phyloP scores from a whole-genome alignment of 2,888 invertebrate species.

The Holacanthella duospinosa region DNA sequence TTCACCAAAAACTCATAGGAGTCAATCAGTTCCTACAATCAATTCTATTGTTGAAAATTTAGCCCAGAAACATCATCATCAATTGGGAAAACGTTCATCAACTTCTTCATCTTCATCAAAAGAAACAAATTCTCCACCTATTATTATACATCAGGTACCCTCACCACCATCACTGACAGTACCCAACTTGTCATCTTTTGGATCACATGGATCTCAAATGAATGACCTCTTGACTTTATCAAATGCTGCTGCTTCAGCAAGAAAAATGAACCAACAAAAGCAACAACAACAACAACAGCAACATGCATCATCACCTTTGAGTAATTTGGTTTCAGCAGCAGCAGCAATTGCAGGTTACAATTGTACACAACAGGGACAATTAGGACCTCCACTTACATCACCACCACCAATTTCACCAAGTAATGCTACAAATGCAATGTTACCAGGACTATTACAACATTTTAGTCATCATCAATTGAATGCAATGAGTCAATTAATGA shows the following conservation, averaged over 20 bases:
- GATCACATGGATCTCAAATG: no score
- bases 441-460: not conserved
- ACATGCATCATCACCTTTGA: not conserved
- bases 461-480: constrained; percentile 10
- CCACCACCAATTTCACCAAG: constrained; percentile 15
- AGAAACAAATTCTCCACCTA: not conserved
- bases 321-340: not conserved
- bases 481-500: not conserved
- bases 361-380: not conserved
- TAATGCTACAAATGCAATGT: not conserved
- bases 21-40: constrained; percentile 20
- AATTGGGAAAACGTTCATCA: not conserved
- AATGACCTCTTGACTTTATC: constrained; percentile 2
- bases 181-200: not conserved
- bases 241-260: not conserved
- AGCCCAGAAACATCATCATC: constrained; percentile 27
- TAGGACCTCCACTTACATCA: constrained; percentile 11
- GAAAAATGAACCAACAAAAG: constrained; percentile 4
- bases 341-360: not conserved
- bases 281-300: not conserved
- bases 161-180: constrained; percentile 6
- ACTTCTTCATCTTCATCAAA: constrained; percentile 4
- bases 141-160: not conserved
- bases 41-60: constrained; percentile 34
- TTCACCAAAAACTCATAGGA: not conserved